Base-by-base conservation (phyloP, 1,140 invertebrate species). In the Acromyrmex charruanus region DNA sequence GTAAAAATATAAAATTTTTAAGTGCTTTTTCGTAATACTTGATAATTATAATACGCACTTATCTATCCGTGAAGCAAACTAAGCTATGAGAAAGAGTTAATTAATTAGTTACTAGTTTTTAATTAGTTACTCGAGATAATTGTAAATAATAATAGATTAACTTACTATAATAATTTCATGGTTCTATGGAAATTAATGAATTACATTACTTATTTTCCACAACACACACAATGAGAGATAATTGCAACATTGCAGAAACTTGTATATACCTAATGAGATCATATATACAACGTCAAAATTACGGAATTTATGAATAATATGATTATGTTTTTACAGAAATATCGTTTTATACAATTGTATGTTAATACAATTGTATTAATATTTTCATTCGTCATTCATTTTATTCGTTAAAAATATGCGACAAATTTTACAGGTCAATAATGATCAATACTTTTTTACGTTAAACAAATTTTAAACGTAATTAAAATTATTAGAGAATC, bases 111-210 rank as follows among this genome's bases (percentile, higher is more conserved):
- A 21, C 21, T 21, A 21, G 21, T 21, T 21, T 21, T 25, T 35
- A 53, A 25, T 69, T 16, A 49, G 3, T 77, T 80, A 2, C 3
- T 35, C 3, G 9, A 69, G 1, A 21, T 7, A 39, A 2, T 10
- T 68, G 3, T 75, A 59, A 35, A 75, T 75, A 75, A 72, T 28
- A 71, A 69, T 69, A 49, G n/a, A 69, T 2, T 28, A 72, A 9
- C 28, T 31, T 31, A 31, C n/a, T 44, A 44, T 35, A 2, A 16
- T 51, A 16, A 51, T 51, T 31, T 51, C 12, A 58, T 58, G n/a
- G 0, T 14, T 21, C 31, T 35, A 75, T 58, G n/a, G 6, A 74
- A 12, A 55, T 75, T 58, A 58, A 75, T 35, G 4, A 58, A 72
- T 51, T 51, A 51, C 3, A 35, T 72, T 28, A 53, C 16, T 69